These are phyloP conservation scores for Meiosimyza decipiens DNA, from an alignment of 2,888 invertebrate genomes.

Conservation along the genomic window DNA sequence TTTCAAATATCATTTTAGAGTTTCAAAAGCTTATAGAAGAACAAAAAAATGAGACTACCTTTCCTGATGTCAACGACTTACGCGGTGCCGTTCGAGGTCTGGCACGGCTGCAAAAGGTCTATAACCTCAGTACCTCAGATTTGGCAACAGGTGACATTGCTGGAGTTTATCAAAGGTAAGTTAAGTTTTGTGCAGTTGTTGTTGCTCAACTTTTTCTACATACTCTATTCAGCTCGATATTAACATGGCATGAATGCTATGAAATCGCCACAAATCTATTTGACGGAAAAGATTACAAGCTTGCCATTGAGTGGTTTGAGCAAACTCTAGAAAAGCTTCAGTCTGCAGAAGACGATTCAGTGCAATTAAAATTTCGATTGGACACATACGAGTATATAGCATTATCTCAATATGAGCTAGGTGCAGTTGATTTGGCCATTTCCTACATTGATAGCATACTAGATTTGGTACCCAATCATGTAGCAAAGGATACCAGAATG, in stretches of 20 bases:
- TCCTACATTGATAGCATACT: slow-evolving; percentile 43
- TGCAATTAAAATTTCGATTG: slow-evolving; percentile 7
- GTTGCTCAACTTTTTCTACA: background rate
- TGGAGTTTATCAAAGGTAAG: slow-evolving; percentile 80
- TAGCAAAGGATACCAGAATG: slow-evolving; percentile 33
- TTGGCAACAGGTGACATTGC: slow-evolving; percentile 84
- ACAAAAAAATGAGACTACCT: slow-evolving; percentile 20
- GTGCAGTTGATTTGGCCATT: slow-evolving; percentile 40
- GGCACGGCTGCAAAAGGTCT: slow-evolving; percentile 90
- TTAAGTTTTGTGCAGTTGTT: slow-evolving; percentile 46
- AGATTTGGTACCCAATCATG: slow-evolving; percentile 35
- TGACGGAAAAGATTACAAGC: slow-evolving; percentile 40
- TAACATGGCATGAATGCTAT: slow-evolving; percentile 51
- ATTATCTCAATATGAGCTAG: slow-evolving; percentile 48
- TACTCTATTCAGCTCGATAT: slow-evolving; percentile 19
- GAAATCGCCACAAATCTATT: slow-evolving; percentile 53
- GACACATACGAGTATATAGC: slow-evolving; percentile 53
- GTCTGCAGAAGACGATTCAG: background rate
- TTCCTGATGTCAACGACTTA: slow-evolving; percentile 87
- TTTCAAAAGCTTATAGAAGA: slow-evolving; percentile 33
- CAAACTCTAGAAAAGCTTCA: slow-evolving; percentile 36
- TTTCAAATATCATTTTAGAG: slow-evolving; percentile 40
- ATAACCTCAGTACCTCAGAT: slow-evolving; percentile 83
- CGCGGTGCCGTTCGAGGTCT: slow-evolving; percentile 92
- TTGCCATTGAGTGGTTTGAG: slow-evolving; percentile 49